phyloP scores from a whole-genome alignment of 2,113 vertebrate species.

The Pachypanchax playfairii region DNA sequence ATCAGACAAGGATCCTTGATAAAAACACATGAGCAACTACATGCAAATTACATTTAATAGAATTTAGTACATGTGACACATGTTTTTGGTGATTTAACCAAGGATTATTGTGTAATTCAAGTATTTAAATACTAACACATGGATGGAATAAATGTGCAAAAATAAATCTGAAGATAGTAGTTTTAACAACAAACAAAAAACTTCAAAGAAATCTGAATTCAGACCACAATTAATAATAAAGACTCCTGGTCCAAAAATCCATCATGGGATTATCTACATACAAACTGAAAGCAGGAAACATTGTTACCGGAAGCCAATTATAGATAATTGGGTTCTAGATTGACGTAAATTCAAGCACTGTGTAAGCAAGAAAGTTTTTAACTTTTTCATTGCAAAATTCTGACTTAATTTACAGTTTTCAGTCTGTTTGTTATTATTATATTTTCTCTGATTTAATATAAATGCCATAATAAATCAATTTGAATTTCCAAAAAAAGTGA shows the following conservation, averaged over 20 bases:
- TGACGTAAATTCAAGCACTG: neutral
- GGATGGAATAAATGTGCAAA: too few species aligned
- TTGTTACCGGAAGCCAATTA: neutral
- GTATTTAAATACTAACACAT: neutral
- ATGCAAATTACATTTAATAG: neutral
- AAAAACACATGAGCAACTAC: neutral
- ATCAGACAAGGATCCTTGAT: neutral
- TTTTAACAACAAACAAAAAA: too few species aligned
- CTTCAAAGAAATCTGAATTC: neutral
- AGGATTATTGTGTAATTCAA: neutral
- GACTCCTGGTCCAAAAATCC: neutral
- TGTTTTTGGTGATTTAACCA: neutral
- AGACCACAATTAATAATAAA: neutral
- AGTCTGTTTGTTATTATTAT: too few species aligned
- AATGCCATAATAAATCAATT: too few species aligned
- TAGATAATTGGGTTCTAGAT: neutral
- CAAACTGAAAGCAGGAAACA: neutral
- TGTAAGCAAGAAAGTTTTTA: neutral
- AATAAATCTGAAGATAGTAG: too few species aligned
- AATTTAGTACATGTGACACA: neutral
- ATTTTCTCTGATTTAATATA: too few species aligned
- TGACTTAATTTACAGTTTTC: too few species aligned
- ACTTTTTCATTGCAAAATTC: neutral
- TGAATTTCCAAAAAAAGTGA: too few species aligned
- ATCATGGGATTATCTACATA: neutral